phyloP scores from a whole-genome alignment of 1,140 invertebrate species.

The Akabosia matsudoensis region DNA sequence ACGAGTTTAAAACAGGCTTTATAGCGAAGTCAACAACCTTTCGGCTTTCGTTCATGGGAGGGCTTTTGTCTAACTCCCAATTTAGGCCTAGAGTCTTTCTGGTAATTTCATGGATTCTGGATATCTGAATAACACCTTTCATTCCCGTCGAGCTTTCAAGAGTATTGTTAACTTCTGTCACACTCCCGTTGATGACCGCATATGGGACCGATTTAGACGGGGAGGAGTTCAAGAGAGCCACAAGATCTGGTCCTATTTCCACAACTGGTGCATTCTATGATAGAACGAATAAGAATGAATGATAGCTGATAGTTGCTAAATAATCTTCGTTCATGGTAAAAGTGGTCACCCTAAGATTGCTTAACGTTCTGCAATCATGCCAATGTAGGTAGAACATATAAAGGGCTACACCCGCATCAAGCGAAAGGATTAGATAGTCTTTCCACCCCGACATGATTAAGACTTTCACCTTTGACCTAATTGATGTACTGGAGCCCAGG shows the following conservation, averaged over 20 bases:
- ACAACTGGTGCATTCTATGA: constrained; percentile 39
- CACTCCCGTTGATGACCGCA: constrained; percentile 32
- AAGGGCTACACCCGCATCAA: background rate
- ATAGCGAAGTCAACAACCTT: constrained; percentile 42
- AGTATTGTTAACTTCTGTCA: constrained; percentile 18
- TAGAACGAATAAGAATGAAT: background rate
- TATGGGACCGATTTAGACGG: constrained; percentile 29
- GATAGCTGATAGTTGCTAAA: too few species aligned
- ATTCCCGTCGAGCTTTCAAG: constrained; percentile 25
- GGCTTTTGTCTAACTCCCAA: constrained; percentile 36
- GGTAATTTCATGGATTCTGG: constrained; percentile 40
- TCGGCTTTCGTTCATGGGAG: constrained; percentile 22
- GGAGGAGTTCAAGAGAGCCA: constrained; percentile 12
- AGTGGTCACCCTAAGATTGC: background rate
- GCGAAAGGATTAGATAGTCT: too few species aligned
- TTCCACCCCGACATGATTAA: too few species aligned
- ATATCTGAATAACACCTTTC: constrained; percentile 40
- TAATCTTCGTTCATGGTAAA: background rate
- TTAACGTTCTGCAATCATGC: background rate
- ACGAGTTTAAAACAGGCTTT: background rate
- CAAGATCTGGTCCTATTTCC: constrained; percentile 34
- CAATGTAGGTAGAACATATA: background rate
- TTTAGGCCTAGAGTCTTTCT: constrained; percentile 22
- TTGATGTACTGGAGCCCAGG: too few species aligned
- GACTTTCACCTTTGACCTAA: too few species aligned